Evolutionary conservation across 2,113 vertebrate genomes (phyloP).

Genomic region (Serinus canaria): DNA sequence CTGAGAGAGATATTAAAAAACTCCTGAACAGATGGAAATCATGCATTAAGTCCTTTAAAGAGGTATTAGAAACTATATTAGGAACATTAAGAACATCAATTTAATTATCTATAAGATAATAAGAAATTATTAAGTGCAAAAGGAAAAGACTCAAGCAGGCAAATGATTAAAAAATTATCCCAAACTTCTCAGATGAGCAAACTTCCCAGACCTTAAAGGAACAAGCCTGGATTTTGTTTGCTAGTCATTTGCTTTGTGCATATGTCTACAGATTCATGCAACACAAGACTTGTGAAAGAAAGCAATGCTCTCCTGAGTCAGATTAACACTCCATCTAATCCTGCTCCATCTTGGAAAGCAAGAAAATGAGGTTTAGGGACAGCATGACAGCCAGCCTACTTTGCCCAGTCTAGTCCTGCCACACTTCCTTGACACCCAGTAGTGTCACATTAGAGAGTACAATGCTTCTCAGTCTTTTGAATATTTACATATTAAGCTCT

Average conservation of each 20-base stretch:
- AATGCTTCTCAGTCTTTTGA: not conserved
- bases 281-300: not conserved
- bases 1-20: not conserved
- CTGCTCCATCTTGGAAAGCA: not conserved
- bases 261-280: not conserved
- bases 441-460: not conserved
- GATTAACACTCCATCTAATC: not conserved
- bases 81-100: not conserved
- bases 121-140: not conserved
- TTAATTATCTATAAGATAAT: slow-evolving; percentile 10
- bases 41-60: not conserved
- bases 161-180: not conserved
- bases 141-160: not conserved
- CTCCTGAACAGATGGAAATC: not conserved
- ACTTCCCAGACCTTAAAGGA: not conserved
- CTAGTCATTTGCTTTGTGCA: not conserved
- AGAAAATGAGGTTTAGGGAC: not conserved
- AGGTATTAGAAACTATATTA: not conserved
- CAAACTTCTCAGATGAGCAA: not conserved
- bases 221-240: not conserved
- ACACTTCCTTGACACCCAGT: not conserved
- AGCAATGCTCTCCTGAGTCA: not conserved
- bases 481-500: not conserved
- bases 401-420: not conserved
- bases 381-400: not conserved